phyloP scores from a whole-genome alignment of 2,113 vertebrate species.

The Coptodon rendalli region DNA sequence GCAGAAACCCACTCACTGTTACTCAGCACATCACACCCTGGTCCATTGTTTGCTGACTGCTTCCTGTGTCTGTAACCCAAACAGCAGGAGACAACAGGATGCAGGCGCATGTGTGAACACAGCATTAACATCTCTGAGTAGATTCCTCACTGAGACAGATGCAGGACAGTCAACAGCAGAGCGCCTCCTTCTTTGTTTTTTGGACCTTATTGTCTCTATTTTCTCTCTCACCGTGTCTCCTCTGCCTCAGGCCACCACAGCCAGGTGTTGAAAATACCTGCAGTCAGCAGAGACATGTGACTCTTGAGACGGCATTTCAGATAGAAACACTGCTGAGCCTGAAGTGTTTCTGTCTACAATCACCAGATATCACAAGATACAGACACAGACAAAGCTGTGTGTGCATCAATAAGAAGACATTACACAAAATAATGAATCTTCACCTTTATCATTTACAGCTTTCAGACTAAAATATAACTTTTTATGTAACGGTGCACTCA shows the following conservation, averaged over 20 bases:
- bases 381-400: background rate
- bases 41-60: background rate
- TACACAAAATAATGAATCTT: background rate
- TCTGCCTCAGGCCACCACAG: background rate
- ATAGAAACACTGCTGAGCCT: background rate
- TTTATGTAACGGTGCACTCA: background rate
- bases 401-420: background rate
- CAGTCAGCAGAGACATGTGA: background rate
- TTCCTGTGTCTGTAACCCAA: background rate
- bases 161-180: background rate
- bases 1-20: background rate
- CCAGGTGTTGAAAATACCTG: background rate
- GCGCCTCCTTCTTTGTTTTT: background rate
- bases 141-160: background rate
- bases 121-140: background rate
- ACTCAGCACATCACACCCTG: background rate
- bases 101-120: background rate
- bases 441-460: background rate
- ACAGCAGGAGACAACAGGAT: background rate
- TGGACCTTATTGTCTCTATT: background rate
- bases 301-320: background rate
- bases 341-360: background rate
- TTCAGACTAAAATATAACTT: rapidly evolving
- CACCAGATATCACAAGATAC: rapidly evolving
- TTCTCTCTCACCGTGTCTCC: background rate